These are phyloP conservation scores for Polyodon spathula DNA, from an alignment of 2,113 vertebrate species.

Conservation along the genomic window DNA sequence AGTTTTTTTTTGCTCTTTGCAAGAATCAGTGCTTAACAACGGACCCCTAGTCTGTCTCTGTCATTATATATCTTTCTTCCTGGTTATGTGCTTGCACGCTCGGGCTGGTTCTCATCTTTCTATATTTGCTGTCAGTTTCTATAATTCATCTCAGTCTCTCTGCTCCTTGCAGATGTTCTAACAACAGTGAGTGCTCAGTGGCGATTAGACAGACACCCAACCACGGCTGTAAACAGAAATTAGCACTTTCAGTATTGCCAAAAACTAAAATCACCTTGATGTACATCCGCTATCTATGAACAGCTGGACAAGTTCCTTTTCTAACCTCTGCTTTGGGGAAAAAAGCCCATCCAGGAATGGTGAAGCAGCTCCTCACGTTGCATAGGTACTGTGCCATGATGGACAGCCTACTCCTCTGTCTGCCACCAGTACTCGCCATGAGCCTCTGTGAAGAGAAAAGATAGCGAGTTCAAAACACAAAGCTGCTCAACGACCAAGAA, in stretches of 20 bases:
- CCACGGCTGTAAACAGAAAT: too few relatives aligned
- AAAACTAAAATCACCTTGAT: too few relatives aligned
- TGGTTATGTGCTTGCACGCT: not conserved
- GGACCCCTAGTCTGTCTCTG: too few relatives aligned
- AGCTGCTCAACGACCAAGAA: too few relatives aligned
- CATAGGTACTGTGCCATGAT: slow-evolving; percentile 90
- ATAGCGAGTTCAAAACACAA: not conserved
- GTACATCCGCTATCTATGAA: too few relatives aligned
- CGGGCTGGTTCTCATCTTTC: not conserved
- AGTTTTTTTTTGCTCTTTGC: too few relatives aligned
- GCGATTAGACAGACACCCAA: too few relatives aligned
- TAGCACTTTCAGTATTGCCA: too few relatives aligned
- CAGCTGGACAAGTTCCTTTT: not conserved
- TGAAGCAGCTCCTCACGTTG: slow-evolving; percentile 64
- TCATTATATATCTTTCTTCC: not conserved
- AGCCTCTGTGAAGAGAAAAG: slow-evolving; percentile 60
- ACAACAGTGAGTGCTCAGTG: slow-evolving; percentile 20
- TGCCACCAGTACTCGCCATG: slow-evolving; percentile 64
- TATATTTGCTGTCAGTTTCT: not conserved
- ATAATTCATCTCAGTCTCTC: not conserved
- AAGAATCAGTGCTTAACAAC: too few relatives aligned
- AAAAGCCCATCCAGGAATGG: slow-evolving; percentile 84
- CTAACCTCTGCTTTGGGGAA: slow-evolving; percentile 86
- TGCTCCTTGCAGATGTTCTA: slow-evolving; percentile 29
- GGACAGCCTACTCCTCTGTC: slow-evolving; percentile 81